Evolutionary conservation across 2,888 invertebrate genomes (phyloP), one percentile per base, ranked within the genome.

Genomic region (Electrophaes corylata): DNA sequence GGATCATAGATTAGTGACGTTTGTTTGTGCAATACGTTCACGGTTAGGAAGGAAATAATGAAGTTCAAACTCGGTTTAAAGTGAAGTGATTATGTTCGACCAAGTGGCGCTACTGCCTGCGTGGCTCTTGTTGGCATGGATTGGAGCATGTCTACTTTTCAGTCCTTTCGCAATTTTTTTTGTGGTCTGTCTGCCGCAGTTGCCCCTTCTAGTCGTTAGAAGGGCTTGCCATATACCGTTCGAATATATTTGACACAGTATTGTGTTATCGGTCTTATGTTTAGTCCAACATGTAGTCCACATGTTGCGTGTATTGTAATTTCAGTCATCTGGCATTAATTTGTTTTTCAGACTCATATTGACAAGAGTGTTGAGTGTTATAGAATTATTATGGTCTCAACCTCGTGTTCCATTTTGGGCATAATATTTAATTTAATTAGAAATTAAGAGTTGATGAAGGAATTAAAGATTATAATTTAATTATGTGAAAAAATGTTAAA

Each of bases 121-220:
- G 70, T 94, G 93, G 94, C 87, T 93, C 71, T 75, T 94, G 60
- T 86, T 94, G 75, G 91, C 92, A 65, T 95, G 95, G 93, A 88
- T 94, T 59, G 92, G 93, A 55, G 86, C 94, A 53, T 91, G 94
- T 71, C 84, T 95, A 57, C 79, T 95, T 56, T 93, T 95, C 72
- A 95, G 95, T 67, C 95, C 95, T 35, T 88, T 94, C 70, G 92
- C 94, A 62, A 86, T 95, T 71, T 92, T 95, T 71, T 93, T 95
- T 76, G 92, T 94, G 65, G 88, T 95, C 59, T 94, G 94, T 76
- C 84, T 95, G 67, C 95, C 95, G 53, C 94, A 95, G 76, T 84
- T 95, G 74, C 95, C 95, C 57, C 92, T 95, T 69, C 84, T 95
- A 71, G 88, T 95, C 71, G 83, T 95, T 53, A 92, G 94, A 67